Evolutionary conservation across 1,140 invertebrate genomes (phyloP).

Genomic region (Drosophila simulans): DNA sequence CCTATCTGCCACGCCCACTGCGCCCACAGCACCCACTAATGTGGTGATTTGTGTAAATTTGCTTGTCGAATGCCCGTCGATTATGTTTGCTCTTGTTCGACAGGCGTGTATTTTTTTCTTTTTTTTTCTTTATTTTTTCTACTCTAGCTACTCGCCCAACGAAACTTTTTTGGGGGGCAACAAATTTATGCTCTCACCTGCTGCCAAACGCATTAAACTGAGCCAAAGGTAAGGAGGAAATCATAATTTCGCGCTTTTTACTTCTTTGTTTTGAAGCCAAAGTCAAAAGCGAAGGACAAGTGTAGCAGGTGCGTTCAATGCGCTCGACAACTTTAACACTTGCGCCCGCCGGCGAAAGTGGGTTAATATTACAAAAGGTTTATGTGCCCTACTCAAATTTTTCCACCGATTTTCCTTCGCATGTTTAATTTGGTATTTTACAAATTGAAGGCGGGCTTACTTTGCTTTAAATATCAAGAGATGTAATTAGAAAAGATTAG

Average conservation of each 20-base stretch:
- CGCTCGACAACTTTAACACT: constrained; percentile 74
- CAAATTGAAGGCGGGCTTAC: not conserved
- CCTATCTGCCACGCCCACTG: constrained; percentile 18
- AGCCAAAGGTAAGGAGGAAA: constrained; percentile 26
- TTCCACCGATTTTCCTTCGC: not conserved
- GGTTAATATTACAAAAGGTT: constrained; percentile 20
- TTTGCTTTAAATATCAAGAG: not conserved
- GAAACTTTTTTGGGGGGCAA: not conserved
- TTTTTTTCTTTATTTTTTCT: not conserved
- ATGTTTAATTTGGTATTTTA: not conserved
- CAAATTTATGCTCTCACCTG: constrained; percentile 50
- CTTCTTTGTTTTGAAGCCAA: constrained; percentile 51
- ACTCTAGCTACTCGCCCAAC: not conserved
- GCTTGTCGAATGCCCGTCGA: constrained; percentile 73
- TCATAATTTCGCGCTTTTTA: constrained; percentile 37
- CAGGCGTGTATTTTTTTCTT: constrained; percentile 25
- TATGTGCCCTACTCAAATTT: not conserved
- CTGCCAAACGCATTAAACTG: constrained; percentile 45
- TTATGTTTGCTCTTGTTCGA: constrained; percentile 66
- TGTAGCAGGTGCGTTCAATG: constrained; percentile 66
- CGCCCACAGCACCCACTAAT: constrained; percentile 48
- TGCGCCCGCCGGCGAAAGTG: constrained; percentile 16
- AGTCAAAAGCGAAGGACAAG: constrained; percentile 43
- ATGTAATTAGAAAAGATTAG: too few species aligned
- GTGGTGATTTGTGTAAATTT: constrained; percentile 79